Percentiles rank a stretch among this genome's conserved stretches.
phyloP scores from a whole-genome alignment of 2,888 invertebrate genomes.

The Plebejus melissa region DNA sequence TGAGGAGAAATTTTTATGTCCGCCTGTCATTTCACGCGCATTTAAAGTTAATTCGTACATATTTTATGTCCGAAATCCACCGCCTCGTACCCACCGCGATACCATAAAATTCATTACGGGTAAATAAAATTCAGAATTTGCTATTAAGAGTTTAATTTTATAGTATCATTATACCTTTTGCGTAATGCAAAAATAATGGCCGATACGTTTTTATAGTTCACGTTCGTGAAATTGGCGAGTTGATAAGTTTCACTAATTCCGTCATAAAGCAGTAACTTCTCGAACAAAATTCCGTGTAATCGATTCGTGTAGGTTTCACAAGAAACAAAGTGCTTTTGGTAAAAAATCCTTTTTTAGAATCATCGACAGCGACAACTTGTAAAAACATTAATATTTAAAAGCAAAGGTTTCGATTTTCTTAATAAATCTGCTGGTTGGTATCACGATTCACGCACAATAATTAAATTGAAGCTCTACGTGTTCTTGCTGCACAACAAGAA shows the following conservation, averaged over 20 bases:
- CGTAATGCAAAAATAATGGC: constrained; percentile 19
- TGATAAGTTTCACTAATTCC: constrained; percentile 20
- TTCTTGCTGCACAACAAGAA: constrained; percentile 14
- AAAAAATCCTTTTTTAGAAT: neutral
- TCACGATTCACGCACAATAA: neutral
- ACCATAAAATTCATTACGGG: constrained; percentile 24
- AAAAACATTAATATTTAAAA: neutral
- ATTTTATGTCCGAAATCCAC: constrained; percentile 33
- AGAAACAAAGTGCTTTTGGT: neutral
- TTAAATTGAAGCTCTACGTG: constrained; percentile 3
- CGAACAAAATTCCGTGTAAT: constrained; percentile 7
- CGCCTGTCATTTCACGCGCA: constrained; percentile 71
- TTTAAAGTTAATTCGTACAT: constrained; percentile 69
- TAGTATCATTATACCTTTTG: constrained; percentile 23
- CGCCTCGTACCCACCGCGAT: constrained; percentile 9
- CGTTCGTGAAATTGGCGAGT: constrained; percentile 7
- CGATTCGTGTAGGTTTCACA: neutral
- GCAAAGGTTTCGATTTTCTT: neutral
- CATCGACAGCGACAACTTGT: neutral
- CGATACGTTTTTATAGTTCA: constrained; percentile 19
- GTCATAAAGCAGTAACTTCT: constrained; percentile 15
- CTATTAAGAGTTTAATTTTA: constrained; percentile 26
- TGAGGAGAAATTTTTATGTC: constrained; percentile 68
- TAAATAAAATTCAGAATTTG: constrained; percentile 24
- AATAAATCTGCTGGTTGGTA: neutral